These are phyloP conservation scores for Penaeus monodon DNA, from an alignment of 2,888 invertebrate genomes.

Conservation along the genomic window DNA sequence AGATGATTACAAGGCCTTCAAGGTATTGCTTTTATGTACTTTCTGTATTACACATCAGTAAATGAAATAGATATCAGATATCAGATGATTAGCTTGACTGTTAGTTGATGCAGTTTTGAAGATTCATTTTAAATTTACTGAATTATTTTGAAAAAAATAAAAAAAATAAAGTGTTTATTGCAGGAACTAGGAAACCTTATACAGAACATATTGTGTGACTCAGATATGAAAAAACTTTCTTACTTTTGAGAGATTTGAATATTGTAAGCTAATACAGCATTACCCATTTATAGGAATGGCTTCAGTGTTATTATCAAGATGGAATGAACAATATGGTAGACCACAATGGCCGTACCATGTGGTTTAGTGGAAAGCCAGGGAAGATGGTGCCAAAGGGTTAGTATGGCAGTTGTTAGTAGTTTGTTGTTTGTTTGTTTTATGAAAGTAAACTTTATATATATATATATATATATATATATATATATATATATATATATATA, in stretches of 20 bases:
- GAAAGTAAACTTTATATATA: too few relatives aligned
- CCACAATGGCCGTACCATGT: constrained; percentile 69
- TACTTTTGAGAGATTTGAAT: background rate
- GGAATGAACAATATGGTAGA: constrained; percentile 69
- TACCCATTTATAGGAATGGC: constrained; percentile 67
- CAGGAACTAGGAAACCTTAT: too few relatives aligned
- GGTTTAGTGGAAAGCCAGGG: constrained; percentile 69
- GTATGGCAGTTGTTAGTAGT: background rate
- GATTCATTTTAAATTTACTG: too few relatives aligned
- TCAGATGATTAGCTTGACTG: too few relatives aligned
- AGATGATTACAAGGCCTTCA: constrained; percentile 57
- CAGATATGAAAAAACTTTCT: too few relatives aligned
- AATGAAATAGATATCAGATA: background rate
- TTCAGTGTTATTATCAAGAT: constrained; percentile 69
- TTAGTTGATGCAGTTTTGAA: too few relatives aligned
- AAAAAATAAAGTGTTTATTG: too few relatives aligned
- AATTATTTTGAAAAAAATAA: too few relatives aligned
- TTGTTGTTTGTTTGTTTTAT: too few relatives aligned
- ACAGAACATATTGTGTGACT: too few relatives aligned
- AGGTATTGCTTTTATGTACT: constrained; percentile 23
- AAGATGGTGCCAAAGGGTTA: constrained; percentile 68
- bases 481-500: too few relatives aligned
- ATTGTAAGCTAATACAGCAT: background rate
- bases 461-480: too few relatives aligned
- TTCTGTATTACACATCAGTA: background rate